Base-by-base conservation (phyloP, 1,140 invertebrate genomes). In the Trichogramma pretiosum region DNA sequence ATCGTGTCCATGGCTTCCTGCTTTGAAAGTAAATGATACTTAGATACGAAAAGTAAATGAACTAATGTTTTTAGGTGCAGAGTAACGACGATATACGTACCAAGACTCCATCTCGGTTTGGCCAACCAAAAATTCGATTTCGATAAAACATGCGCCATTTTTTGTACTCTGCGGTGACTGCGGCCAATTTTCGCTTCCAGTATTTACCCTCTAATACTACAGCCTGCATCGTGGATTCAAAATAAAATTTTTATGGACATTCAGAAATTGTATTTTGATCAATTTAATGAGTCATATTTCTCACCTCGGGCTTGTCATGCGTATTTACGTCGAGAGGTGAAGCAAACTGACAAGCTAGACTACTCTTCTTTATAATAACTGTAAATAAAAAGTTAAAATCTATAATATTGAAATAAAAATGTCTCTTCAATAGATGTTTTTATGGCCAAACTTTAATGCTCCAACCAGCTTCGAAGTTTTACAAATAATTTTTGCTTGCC, bases 131-230 rank as follows among this genome's bases (percentile, higher is more conserved):
- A 59, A 85, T 77, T 64, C 82, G 81, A 70, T 90, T 89, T 61
- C 88, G 83, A 74, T 87, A 92, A 77, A 91, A 97, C 74, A 91
- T 85, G 35, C 96, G 82, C 96, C 96, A 99, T 85, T 94, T 95
- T 78, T 98, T 97, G 74, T 99, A 99, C 74, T 99, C 96, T 42
- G 93, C 92, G 59, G 92, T 94, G 16, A 99, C 93, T 17, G 92
- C 94, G 56, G 93, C 88, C 44, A 95, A 79, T 74, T 93, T 84
- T 64, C 96, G 73, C 75, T 99, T 99, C 95, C 96, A 99, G 72
- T 99, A 99, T 78, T 98, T 97, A 34, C 93, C 93, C 76, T 98
- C 93, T 60, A 97, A 76, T 46, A 96, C 88, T 45, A 94, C 87
- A 56, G 92, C 87, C 89, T 92, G 65, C 49, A 13, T n/a, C n/a